phyloP scores from a whole-genome alignment of 2,888 invertebrate genomes.

The Archips xylosteana region DNA sequence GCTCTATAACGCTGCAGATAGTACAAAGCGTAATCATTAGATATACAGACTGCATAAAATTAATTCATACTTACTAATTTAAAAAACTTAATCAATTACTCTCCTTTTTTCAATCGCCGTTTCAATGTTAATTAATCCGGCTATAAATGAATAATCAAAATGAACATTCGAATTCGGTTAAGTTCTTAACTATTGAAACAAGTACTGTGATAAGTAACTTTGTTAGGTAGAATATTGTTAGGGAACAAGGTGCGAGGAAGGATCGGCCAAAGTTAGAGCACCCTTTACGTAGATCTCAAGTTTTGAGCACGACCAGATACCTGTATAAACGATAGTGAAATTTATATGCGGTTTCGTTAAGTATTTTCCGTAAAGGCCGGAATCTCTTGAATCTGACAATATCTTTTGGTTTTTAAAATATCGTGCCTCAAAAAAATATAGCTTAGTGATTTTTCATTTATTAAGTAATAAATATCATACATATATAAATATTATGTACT shows the following conservation, averaged over 20 bases:
- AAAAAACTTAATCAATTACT: too few relatives aligned
- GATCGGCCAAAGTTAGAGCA: constrained; percentile 66
- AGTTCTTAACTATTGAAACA: constrained; percentile 72
- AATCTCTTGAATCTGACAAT: neutral
- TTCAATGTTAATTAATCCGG: neutral
- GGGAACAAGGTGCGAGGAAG: constrained; percentile 71
- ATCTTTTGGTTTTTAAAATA: neutral
- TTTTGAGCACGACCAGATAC: constrained; percentile 51
- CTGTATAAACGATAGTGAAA: constrained; percentile 46
- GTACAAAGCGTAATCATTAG: too few relatives aligned
- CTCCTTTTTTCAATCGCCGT: too few relatives aligned
- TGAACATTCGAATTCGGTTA: constrained; percentile 55
- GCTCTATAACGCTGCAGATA: too few relatives aligned
- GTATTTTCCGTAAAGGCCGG: constrained; percentile 5
- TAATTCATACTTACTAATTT: too few relatives aligned
- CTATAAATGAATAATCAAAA: constrained; percentile 4
- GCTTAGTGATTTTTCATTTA: too few relatives aligned
- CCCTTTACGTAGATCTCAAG: constrained; percentile 66
- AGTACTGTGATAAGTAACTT: constrained; percentile 67
- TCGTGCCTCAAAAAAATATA: too few relatives aligned
- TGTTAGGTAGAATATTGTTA: constrained; percentile 60
- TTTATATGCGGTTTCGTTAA: constrained; percentile 45
- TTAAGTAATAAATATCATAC: too few relatives aligned
- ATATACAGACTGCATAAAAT: too few relatives aligned
- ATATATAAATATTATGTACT: too few relatives aligned